These are phyloP conservation scores for Drosophila ohnishii DNA, from an alignment of 1,140 invertebrate species.

Conservation along the genomic window DNA sequence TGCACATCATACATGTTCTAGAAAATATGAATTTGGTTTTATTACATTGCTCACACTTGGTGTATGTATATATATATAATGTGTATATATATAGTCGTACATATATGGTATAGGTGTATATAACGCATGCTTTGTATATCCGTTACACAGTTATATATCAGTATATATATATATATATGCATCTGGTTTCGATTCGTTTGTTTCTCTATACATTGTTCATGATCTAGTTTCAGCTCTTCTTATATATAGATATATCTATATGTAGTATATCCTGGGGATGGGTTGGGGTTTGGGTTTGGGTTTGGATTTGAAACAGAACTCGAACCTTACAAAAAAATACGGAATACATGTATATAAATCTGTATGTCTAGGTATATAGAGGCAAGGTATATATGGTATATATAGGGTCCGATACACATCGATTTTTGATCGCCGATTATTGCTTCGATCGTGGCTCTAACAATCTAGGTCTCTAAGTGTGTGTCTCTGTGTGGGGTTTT, in stretches of 20 bases:
- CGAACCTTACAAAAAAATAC: conserved; percentile 31
- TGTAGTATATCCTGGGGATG: conserved; percentile 2
- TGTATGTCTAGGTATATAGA: conserved; percentile 62
- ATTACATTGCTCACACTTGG: conserved; percentile 67
- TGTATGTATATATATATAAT: conserved; percentile 39
- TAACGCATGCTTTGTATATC: conserved; percentile 68
- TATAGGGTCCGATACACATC: conserved; percentile 25
- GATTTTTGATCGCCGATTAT: conserved; percentile 36
- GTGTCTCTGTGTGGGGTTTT: conserved; percentile 3
- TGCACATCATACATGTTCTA: conserved; percentile 65
- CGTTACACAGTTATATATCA: conserved; percentile 62
- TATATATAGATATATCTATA: conserved; percentile 46
- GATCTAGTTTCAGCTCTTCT: conserved; percentile 72
- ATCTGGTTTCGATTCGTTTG: conserved; percentile 49
- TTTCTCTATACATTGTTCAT: conserved; percentile 67
- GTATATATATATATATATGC: conserved; percentile 32
- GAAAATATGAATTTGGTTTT: conserved; percentile 73
- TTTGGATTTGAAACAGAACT: conserved; percentile 13
- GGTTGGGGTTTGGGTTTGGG: background rate
- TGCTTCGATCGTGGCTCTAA: conserved; percentile 48
- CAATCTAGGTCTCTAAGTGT: conserved; percentile 56
- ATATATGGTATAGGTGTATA: conserved; percentile 66
- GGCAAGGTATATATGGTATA: conserved; percentile 49
- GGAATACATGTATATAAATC: conserved; percentile 72
- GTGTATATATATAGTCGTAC: conserved; percentile 45